Evolutionary conservation across 2,113 vertebrate species (phyloP).

Genomic region (Semnornis frantzii): DNA sequence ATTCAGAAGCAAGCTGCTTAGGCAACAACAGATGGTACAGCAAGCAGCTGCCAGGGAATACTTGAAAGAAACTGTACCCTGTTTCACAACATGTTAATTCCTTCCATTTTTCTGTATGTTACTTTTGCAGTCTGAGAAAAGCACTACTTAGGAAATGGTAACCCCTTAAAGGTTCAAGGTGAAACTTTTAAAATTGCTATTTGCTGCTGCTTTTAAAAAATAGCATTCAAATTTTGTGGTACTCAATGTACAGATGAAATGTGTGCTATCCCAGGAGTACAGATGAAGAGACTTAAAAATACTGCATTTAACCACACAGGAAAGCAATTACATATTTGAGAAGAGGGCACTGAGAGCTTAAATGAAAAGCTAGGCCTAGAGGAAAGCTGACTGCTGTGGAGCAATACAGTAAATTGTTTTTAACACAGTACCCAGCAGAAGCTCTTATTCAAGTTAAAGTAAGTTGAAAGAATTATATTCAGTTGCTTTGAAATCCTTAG

Average conservation of each 20-base stretch:
- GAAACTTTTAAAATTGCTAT: background rate
- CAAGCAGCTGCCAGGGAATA: conserved; percentile 72
- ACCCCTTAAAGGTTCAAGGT: background rate
- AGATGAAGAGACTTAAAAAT: conserved; percentile 55
- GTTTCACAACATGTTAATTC: conserved; percentile 41
- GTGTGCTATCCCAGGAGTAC: conserved; percentile 35
- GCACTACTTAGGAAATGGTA: background rate
- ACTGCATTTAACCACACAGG: conserved; percentile 57
- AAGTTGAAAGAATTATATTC: conserved; percentile 22
- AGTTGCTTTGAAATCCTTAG: conserved; percentile 1
- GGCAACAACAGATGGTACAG: conserved; percentile 78
- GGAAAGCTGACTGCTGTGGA: conserved; percentile 45
- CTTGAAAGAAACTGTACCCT: conserved; percentile 41
- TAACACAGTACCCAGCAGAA: conserved; percentile 26
- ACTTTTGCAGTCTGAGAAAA: background rate
- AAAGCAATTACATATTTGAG: conserved; percentile 67
- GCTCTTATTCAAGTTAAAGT: background rate
- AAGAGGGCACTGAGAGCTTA: conserved; percentile 55
- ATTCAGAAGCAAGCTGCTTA: conserved; percentile 72
- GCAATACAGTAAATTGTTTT: conserved; percentile 40
- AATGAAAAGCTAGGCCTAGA: conserved; percentile 45
- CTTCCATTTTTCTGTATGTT: background rate
- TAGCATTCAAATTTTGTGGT: background rate
- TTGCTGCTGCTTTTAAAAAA: background rate
- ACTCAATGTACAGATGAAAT: background rate